Conservation (phyloP, 2,888 invertebrate species). For the Physocephala rufipes region DNA sequence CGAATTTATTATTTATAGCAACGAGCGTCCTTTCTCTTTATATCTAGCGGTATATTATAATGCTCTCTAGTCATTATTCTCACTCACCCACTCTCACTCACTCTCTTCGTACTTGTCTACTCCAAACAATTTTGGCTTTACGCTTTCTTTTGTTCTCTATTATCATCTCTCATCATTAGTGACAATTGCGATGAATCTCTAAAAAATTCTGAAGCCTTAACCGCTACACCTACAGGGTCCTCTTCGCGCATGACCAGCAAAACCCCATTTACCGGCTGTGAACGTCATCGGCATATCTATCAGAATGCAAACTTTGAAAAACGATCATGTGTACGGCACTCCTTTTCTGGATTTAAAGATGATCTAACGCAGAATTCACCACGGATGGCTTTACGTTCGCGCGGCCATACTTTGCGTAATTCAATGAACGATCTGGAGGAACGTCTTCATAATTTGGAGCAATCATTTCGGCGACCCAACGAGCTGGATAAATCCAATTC, state of each 20-base stretch:
- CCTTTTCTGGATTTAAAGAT: conserved; percentile 65
- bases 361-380: conserved; percentile 64
- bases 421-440: conserved; percentile 65
- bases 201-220: conserved; percentile 66
- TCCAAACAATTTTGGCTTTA: no score
- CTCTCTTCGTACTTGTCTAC: background rate
- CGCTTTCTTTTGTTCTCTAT: no score
- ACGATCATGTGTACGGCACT: conserved; percentile 61
- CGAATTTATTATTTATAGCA: no score
- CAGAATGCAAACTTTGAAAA: conserved; percentile 62
- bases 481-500: conserved; percentile 59
- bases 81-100: background rate
- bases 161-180: conserved; percentile 58
- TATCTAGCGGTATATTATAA: no score
- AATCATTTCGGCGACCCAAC: conserved; percentile 61
- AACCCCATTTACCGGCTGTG: conserved; percentile 44
- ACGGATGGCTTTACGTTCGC: conserved; percentile 59
- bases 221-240: conserved; percentile 46
- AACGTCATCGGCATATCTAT: conserved; percentile 54
- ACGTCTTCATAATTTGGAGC: conserved; percentile 63
- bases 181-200: conserved; percentile 85
- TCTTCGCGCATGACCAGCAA: conserved; percentile 44
- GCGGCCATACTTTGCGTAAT: conserved; percentile 62
- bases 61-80: no score
- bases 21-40: no score